A percentile compares a stretch with the other conserved stretches of the same genome.
These are phyloP conservation scores for Aspidiotus rigidus DNA, from an alignment of 2,888 invertebrate genomes.

Conservation along the genomic window DNA sequence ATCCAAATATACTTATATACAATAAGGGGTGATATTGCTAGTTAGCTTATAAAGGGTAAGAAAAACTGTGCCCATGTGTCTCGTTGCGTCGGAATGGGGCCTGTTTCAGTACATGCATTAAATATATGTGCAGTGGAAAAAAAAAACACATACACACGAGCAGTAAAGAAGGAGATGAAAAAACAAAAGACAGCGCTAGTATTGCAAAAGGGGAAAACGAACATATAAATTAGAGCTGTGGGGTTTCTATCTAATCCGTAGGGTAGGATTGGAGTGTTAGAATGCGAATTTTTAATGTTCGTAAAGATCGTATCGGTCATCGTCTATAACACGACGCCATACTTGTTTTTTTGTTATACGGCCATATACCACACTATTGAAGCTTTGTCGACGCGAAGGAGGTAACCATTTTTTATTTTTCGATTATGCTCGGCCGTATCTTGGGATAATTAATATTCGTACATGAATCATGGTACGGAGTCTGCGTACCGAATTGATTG, in stretches of 20 bases:
- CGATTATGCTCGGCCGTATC: neutral
- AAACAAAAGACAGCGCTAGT: too few species aligned
- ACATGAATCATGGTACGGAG: neutral
- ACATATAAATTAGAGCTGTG: constrained; percentile 1
- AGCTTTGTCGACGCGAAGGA: neutral
- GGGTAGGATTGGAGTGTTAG: neutral
- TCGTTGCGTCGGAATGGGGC: constrained; percentile 1
- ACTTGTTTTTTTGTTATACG: neutral
- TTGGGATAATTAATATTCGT: neutral
- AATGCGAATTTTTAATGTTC: neutral
- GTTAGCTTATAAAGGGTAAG: constrained; percentile 4
- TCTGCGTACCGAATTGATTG: constrained; percentile 1
- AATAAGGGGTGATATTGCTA: constrained; percentile 1
- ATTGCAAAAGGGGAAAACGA: neutral
- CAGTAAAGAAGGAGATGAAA: too few species aligned
- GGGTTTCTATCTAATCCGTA: neutral
- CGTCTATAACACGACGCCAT: neutral
- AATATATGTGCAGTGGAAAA: neutral
- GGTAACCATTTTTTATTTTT: constrained; percentile 2
- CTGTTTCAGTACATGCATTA: neutral
- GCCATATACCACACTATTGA: too few species aligned
- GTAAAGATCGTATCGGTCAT: constrained; percentile 3
- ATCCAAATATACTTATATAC: neutral
- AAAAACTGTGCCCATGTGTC: constrained; percentile 4
- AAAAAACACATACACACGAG: neutral